phyloP scores from a whole-genome alignment of 2,797 vertebrate genomes.

The Vespertilio murinus region DNA sequence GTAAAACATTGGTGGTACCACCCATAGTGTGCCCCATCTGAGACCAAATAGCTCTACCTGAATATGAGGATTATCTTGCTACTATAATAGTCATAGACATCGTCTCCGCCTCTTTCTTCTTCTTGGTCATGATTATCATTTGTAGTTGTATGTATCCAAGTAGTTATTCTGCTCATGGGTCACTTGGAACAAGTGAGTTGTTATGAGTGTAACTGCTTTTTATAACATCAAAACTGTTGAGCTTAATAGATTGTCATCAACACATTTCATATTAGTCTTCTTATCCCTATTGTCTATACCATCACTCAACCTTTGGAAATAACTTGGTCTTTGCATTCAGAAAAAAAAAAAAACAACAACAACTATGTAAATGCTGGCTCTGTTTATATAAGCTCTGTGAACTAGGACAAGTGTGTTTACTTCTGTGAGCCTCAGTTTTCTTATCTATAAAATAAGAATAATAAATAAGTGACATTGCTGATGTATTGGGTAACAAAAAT shows the following conservation, averaged over 20 bases:
- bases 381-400: background rate
- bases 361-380: background rate
- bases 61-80: background rate
- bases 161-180: background rate
- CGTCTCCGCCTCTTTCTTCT: background rate
- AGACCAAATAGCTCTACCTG: background rate
- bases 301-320: background rate
- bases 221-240: background rate
- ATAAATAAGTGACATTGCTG: background rate
- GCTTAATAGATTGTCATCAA: background rate
- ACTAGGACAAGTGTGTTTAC: background rate
- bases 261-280: background rate
- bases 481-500: background rate
- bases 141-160: background rate
- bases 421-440: slow-evolving; percentile 5
- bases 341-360: too few relatives aligned
- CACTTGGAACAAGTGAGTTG: background rate
- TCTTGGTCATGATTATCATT: background rate
- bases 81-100: background rate
- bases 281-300: background rate
- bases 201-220: slow-evolving; percentile 1
- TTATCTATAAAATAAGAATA: background rate
- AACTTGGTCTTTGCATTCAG: background rate
- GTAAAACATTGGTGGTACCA: background rate
- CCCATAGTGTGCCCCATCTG: background rate